These are phyloP conservation scores for Andricus quercusramuli DNA, from an alignment of 2,888 invertebrate genomes.

Conservation along the genomic window DNA sequence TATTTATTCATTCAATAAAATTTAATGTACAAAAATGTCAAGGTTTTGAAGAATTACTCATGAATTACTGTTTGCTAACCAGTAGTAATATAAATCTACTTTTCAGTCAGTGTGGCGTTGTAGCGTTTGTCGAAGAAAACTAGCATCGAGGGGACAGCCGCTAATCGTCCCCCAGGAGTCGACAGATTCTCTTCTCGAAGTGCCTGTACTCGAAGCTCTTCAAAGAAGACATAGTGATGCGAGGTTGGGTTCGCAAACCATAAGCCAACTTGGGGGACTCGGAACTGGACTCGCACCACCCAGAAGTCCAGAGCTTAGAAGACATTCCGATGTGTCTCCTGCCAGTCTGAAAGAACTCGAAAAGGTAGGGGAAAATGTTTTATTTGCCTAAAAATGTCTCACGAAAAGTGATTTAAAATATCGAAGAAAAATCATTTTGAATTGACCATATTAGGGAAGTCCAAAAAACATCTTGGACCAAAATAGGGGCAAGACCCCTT, in stretches of 20 bases:
- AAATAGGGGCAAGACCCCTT: too few relatives aligned
- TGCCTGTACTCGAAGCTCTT: slow-evolving; percentile 88
- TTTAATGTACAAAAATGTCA: too few relatives aligned
- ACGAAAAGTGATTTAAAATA: neutral
- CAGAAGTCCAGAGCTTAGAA: slow-evolving; percentile 88
- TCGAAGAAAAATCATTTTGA: neutral
- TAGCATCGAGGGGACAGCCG: slow-evolving; percentile 86
- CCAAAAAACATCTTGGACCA: too few relatives aligned
- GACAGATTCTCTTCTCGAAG: slow-evolving; percentile 90
- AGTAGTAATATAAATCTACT: slow-evolving; percentile 21
- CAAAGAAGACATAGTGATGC: slow-evolving; percentile 91
- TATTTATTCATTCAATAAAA: too few relatives aligned
- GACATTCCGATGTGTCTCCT: slow-evolving; percentile 93
- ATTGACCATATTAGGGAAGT: too few relatives aligned
- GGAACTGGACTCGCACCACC: slow-evolving; percentile 88
- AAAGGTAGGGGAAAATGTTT: slow-evolving; percentile 82
- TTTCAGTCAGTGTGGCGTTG: slow-evolving; percentile 90
- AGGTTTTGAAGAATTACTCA: too few relatives aligned
- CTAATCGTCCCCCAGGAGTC: slow-evolving; percentile 88
- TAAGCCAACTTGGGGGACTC: slow-evolving; percentile 76
- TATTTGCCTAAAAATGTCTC: neutral
- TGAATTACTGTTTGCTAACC: neutral
- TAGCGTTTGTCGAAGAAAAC: slow-evolving; percentile 92
- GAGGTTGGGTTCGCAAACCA: slow-evolving; percentile 82
- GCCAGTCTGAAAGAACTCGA: slow-evolving; percentile 93